These are phyloP conservation scores for Siderastrea radians DNA, from an alignment of 92 coral and sea anemone species.

Conservation along the genomic window DNA sequence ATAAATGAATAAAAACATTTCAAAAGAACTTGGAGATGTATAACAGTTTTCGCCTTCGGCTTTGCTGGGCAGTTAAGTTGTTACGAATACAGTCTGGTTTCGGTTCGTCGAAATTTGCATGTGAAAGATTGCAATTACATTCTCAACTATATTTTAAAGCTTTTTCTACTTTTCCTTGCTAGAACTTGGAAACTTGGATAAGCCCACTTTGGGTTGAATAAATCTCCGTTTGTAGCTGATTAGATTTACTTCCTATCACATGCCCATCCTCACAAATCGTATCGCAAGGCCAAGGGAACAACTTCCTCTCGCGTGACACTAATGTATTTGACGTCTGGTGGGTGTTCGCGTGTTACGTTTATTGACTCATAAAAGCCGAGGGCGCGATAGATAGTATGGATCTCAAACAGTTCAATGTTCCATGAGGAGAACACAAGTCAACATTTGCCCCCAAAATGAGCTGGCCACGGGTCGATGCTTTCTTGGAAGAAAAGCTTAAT, in stretches of 20 bases:
- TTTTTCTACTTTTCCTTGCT: too few relatives aligned
- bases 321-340: neutral
- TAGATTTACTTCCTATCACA: neutral
- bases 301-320: neutral
- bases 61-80: too few relatives aligned
- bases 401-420: neutral
- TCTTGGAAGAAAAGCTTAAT: slow-evolving; percentile 33
- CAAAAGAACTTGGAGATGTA: too few relatives aligned
- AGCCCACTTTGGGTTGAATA: neutral
- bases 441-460: neutral
- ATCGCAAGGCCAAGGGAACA: neutral
- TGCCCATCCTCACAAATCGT: too few relatives aligned
- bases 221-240: neutral
- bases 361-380: too few relatives aligned
- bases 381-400: neutral
- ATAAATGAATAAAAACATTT: too few relatives aligned
- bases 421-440: neutral
- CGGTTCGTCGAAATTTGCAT: too few relatives aligned
- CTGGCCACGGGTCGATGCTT: neutral
- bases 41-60: too few relatives aligned
- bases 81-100: too few relatives aligned
- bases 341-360: neutral
- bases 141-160: too few relatives aligned
- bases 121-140: too few relatives aligned
- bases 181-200: too few relatives aligned